A percentile compares a stretch with the other conserved stretches of the same genome.
phyloP scores from a whole-genome alignment of 2,113 vertebrate species.

The Zosterops borbonicus region DNA sequence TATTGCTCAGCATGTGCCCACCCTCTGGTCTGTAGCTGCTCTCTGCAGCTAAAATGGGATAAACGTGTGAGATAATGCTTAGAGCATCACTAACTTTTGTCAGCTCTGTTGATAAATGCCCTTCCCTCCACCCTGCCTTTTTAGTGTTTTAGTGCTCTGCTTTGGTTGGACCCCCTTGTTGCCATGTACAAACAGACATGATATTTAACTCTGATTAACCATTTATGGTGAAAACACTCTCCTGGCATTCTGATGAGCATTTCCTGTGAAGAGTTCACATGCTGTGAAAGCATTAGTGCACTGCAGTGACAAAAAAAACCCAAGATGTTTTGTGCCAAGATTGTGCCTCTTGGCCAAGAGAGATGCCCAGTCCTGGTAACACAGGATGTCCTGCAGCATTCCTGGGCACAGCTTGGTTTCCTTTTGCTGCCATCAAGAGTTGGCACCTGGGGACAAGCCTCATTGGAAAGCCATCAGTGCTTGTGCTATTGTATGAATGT shows the following conservation, averaged over 20 bases:
- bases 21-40: background rate
- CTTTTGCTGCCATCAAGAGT: background rate
- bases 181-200: background rate
- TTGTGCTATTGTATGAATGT: background rate
- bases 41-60: background rate
- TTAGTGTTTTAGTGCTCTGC: background rate
- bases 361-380: background rate
- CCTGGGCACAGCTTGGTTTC: background rate
- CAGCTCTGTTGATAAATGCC: background rate
- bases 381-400: background rate
- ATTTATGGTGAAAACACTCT: background rate
- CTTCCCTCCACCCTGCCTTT: background rate
- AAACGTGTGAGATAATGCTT: background rate
- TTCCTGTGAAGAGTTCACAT: rapidly evolving
- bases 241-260: background rate
- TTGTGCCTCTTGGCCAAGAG: background rate
- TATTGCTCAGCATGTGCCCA: background rate
- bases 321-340: background rate
- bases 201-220: background rate
- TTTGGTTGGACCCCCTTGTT: background rate
- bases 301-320: background rate
- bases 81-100: background rate
- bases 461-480: rapidly evolving
- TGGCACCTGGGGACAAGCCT: background rate
- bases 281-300: background rate